phyloP scores from a whole-genome alignment of 1,140 invertebrate genomes.

The Scaptomyza montana region DNA sequence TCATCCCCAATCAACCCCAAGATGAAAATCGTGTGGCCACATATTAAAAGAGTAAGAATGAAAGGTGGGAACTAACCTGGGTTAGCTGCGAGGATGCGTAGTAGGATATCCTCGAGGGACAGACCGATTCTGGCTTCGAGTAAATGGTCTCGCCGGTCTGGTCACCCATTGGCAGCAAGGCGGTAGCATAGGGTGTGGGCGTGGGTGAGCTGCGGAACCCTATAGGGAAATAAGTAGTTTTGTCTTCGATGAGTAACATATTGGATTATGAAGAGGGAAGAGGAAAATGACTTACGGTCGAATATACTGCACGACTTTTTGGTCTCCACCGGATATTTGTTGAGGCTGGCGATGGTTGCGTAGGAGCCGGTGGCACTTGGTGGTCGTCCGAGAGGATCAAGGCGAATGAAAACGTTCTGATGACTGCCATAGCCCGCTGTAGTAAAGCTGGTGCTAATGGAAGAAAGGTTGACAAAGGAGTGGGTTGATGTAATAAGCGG shows the following conservation, averaged over 20 bases:
- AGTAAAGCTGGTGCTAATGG: constrained; percentile 87
- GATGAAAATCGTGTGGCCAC: constrained; percentile 51
- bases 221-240: constrained; percentile 36
- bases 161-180: constrained; percentile 49
- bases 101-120: constrained; percentile 80
- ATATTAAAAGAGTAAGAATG: constrained; percentile 17
- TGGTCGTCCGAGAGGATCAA: constrained; percentile 87
- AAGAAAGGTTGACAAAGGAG: not conserved
- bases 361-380: constrained; percentile 91
- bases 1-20: constrained; percentile 42
- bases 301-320: constrained; percentile 83
- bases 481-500: constrained; percentile 2
- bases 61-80: constrained; percentile 64
- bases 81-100: constrained; percentile 78
- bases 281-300: constrained; percentile 68
- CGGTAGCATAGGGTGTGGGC: constrained; percentile 87
- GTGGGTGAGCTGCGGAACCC: constrained; percentile 85
- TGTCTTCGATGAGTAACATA: constrained; percentile 15
- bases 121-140: constrained; percentile 83
- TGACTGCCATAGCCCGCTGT: constrained; percentile 89
- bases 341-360: constrained; percentile 91
- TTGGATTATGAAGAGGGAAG: not conserved
- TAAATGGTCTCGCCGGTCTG: constrained; percentile 82
- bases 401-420: constrained; percentile 89
- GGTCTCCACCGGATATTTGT: constrained; percentile 86